Evolutionary conservation across 1,140 invertebrate genomes (phyloP), one percentile per base, ranked within the genome.

Genomic region (Drosophila leontia): DNA sequence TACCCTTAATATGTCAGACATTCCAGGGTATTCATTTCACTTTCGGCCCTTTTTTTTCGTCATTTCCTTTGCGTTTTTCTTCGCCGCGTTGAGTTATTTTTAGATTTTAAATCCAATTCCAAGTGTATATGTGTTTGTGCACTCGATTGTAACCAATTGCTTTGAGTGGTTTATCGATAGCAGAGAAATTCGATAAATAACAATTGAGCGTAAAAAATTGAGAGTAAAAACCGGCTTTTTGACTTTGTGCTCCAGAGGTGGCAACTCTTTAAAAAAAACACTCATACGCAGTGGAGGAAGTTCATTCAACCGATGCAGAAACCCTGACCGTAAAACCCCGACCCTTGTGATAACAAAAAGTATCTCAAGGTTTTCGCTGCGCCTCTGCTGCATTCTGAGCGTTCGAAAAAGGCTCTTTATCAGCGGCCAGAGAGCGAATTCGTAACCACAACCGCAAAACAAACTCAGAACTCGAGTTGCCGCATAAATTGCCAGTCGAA

Each of bases 401-500:
- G 58, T 61, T 58, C 42, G 23, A 4, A 32, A 12, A 41, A 15
- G 7, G 41, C 47, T 70, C 81, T 84, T 81, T 60, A 78, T 74
- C 69, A 56, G 65, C 39, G 26, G 44, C 19, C 53, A 39, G 45
- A 69, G 70, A 79, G 70, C 34, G 23, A 44, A 41, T 51, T 34
- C 53, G 2, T 9, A 35, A 42, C 56, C 64, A 9, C 65, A 68
- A 51, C 79, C 48, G 53, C 9, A 47, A 44, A 64, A 35, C 60
- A 50, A 67, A 63, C 75, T 80, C 65, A 65, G 68, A 78, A 67
- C 51, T 23, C 19, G 51, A 41, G 65, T 44, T 70, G 47, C 37
- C 23, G 39, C 68, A 84, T 83, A 87, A 87, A 85, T 87, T 82
- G 75, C 41, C 75, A 50, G 44, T 35, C 45, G 65, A 76, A 72